Base-by-base conservation (phyloP, 2,888 invertebrate genomes). In the Hypena proboscidalis region DNA sequence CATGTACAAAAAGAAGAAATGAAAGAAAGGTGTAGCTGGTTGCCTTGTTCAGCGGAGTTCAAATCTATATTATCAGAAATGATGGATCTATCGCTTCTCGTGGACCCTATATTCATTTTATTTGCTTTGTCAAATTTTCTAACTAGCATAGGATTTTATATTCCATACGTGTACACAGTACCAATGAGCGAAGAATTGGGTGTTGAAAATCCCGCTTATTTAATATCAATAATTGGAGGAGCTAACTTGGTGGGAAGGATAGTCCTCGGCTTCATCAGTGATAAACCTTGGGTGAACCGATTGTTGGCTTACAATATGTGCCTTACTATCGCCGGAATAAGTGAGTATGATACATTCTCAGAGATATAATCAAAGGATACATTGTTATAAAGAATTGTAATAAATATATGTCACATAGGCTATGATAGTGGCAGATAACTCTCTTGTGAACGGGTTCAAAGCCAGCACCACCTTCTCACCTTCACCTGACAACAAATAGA, bases 51-150 rank as follows among this genome's bases (percentile, higher is more conserved):
- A 3, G 89, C 92, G 32, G 95, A 95, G 78, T 94, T 94, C 5
- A 93, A 93, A 70, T 93, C 95, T 56, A 95, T 95, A 1, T 85
- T 96, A 45, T 90, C 92, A 31, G 94, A 95, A 84, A 97, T 98
- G 96, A 92, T 98, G 70, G 97, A 98, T 75, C 92, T 98, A 56
- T 93, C 94, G 0, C 91, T 99, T 32, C 92, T 99, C 43, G 93
- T 94, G 64, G 97, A 98, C 83, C 93, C 95, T 15, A 92, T 98
- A 55, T 99, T 98, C 81, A 91, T 99, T 54, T 87, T 99, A 48
- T 99, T 99, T 82, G 94, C 95, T 7, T 67, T 97, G 38, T 99
- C 99, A 22, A 99, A 99, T 86, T 97, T 99, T 80, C 94, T 97
- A 75, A 98, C 98, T 26, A 98, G 97, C 77, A 95, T 98, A 74